phyloP scores from a whole-genome alignment of 2,888 invertebrate species.

The Drosophila kokeensis region DNA sequence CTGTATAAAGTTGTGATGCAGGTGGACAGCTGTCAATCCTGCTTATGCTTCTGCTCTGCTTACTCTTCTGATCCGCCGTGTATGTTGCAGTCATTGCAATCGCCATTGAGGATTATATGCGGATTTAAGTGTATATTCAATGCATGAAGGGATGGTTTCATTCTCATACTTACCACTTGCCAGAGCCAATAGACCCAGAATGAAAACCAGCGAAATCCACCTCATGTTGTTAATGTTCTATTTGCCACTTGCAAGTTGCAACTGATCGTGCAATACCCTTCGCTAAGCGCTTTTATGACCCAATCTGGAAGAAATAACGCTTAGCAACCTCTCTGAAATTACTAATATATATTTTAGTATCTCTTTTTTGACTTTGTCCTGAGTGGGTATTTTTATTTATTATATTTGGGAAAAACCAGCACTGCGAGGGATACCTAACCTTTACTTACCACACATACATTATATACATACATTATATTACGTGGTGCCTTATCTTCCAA shows the following conservation, averaged over 20 bases:
- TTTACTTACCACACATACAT: background rate
- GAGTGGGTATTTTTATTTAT: no score
- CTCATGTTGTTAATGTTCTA: slow-evolving; percentile 1
- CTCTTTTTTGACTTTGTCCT: background rate
- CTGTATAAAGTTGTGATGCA: background rate
- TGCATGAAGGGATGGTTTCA: background rate
- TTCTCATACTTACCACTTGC: slow-evolving; percentile 14
- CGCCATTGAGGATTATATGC: background rate
- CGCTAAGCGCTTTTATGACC: background rate
- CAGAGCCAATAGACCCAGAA: slow-evolving; percentile 17
- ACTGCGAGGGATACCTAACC: background rate
- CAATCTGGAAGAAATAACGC: background rate
- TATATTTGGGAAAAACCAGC: no score
- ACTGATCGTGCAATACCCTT: background rate
- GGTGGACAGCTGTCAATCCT: background rate
- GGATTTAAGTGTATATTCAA: background rate
- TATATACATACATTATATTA: no score
- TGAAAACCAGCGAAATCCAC: slow-evolving; percentile 12
- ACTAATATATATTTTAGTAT: background rate
- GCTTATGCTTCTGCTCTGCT: fast-evolving
- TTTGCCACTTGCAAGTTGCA: background rate
- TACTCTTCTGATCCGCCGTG: fast-evolving
- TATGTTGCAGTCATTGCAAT: background rate
- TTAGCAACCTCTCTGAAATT: background rate
- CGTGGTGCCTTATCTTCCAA: background rate